Evolutionary conservation across 2,888 invertebrate genomes (phyloP), one percentile per base, ranked within the genome.

Genomic region (Cryptus armator): DNA sequence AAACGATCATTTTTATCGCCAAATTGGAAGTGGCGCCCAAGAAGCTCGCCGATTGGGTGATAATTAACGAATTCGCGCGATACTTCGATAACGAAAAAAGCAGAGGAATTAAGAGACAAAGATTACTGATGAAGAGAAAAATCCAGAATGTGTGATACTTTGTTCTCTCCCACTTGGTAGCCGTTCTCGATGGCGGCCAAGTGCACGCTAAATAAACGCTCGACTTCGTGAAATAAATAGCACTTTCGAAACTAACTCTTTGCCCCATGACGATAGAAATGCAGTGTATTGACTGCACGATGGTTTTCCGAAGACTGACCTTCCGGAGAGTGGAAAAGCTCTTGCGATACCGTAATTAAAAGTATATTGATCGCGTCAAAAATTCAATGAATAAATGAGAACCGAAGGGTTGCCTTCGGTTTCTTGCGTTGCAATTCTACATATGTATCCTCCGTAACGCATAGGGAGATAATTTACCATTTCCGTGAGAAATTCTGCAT

Each of bases 101-200:
- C 14, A 84, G 62, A 16, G 84, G 84, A 62, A 81, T 24, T 10
- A 72, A 44, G 2, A 81, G 56, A 3, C 68, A 6, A 2, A 85
- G 32, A 10, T 59, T 44, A 7, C 72, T 59, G n/a, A 81, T 2
- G 64, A 77, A 53, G 0, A 66, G 67, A 10, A 64, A 19, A 14
- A 46, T 79, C 85, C 85, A 82, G 9, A 24, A 16, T 6, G 82
- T 43, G 16, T 82, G 19, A 32, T 79, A 85, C 24, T 48, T 64
- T 12, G 72, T 37, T 3, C 44, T 48, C 6, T 74, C 75, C 9
- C 59, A 44, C 44, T 56, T 72, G 3, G 32, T 75, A 7, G 78
- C 46, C 3, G 68, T 82, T 64, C 24, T 79, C 10, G 51, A 56
- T 1, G 78, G 85, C 43, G 85, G 85, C 81, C 81, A 82, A 7